Evolutionary conservation across 2,797 vertebrate genomes (phyloP).

Genomic region (Clarias platycephalus): DNA sequence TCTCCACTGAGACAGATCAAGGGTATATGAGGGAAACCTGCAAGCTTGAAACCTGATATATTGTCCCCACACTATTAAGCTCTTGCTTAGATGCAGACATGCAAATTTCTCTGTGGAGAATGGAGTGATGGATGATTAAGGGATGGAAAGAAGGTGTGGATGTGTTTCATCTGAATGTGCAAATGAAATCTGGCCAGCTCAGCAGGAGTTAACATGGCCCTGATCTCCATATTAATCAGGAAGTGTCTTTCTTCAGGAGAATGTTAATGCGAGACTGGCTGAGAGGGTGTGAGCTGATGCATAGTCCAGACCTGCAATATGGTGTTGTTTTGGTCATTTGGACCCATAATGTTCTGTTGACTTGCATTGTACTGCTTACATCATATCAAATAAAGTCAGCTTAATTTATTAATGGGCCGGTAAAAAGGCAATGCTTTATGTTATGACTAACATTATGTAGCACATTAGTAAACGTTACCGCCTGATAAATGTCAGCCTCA

Average conservation of each 20-base stretch:
- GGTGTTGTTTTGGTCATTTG: background rate
- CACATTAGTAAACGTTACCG: background rate
- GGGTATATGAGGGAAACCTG: background rate
- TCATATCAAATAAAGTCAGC: conserved; percentile 9
- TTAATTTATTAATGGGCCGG: background rate
- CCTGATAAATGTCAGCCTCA: background rate
- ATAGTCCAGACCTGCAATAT: background rate
- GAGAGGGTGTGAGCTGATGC: background rate
- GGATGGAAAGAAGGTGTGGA: conserved; percentile 8
- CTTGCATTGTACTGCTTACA: background rate
- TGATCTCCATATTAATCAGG: conserved; percentile 42
- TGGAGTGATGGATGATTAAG: conserved; percentile 23
- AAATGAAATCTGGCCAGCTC: conserved; percentile 36
- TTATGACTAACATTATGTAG: background rate
- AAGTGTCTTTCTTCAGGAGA: conserved; percentile 9
- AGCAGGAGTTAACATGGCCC: conserved; percentile 34
- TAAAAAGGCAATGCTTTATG: background rate
- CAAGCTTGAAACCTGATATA: background rate
- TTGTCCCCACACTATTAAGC: background rate
- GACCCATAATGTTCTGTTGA: background rate
- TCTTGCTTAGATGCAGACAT: background rate
- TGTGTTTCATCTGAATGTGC: conserved; percentile 35
- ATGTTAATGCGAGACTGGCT: conserved; percentile 15
- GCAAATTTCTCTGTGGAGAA: conserved; percentile 1
- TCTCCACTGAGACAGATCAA: background rate